Evolutionary conservation across 23 tunicate genomes (phyloP), one percentile per base, ranked within the genome.

Genomic region (Ciona savignyi): DNA sequence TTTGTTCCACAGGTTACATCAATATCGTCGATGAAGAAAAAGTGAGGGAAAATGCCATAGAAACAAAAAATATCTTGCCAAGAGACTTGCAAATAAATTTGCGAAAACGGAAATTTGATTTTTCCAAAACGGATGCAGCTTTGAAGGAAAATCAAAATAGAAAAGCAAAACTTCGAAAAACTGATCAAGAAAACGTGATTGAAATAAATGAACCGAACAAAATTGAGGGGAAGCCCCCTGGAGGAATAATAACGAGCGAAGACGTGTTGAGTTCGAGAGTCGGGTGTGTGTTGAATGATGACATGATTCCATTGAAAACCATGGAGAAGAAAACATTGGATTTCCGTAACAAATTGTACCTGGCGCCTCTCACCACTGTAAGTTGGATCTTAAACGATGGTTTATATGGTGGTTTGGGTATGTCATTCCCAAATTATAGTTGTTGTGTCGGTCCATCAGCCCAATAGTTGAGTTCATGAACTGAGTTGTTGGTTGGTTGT

Each of bases 351-450:
- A 94, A 94, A 67, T 32, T 79, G 56, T 94, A 79, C 67, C 82
- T 94, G 20, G 99, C 99, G 15, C 99, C 99, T n/a, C 62, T 94
- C 26, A 94, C 99, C 11, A 94, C 99, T 27, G 95, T 87, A 73
- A 78, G 91, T 65, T n/a, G 11, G 15, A 65, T 9, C 11, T 23
- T 15, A 9, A 23, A 23, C 11, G 15, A 9, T 65, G 15, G 15
- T 25, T n/a, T 65, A n/a, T n/a, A n/a, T n/a, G n/a, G n/a, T n/a
- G n/a, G n/a, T n/a, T n/a, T n/a, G n/a, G n/a, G n/a, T n/a, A n/a
- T n/a, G n/a, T n/a, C n/a, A n/a, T n/a, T n/a, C n/a, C n/a, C n/a
- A n/a, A n/a, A n/a, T n/a, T n/a, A n/a, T n/a, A n/a, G n/a, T n/a
- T n/a, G n/a, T n/a, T n/a, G n/a, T n/a, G n/a, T n/a, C n/a, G n/a